A percentile compares a stretch with the other conserved stretches of the same genome.
phyloP scores from a whole-genome alignment of 2,113 vertebrate genomes.

The Scomber scombrus region DNA sequence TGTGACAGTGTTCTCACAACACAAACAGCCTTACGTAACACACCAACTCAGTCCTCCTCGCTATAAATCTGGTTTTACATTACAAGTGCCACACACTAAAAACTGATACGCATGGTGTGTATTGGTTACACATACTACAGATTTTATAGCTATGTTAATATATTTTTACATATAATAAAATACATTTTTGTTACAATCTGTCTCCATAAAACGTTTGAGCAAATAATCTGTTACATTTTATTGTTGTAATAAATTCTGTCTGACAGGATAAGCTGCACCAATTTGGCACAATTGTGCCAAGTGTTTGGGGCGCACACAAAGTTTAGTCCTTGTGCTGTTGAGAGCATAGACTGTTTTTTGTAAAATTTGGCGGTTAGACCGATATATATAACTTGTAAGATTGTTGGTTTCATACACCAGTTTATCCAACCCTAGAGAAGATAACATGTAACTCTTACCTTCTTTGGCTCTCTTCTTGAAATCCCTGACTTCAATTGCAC shows the following conservation, averaged over 20 bases:
- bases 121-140: not conserved
- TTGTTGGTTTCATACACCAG: constrained; percentile 62
- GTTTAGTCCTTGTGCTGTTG: constrained; percentile 48
- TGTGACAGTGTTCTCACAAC: constrained; percentile 73
- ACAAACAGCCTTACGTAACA: constrained; percentile 70
- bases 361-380: constrained; percentile 47
- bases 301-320: constrained; percentile 60
- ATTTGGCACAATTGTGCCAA: constrained; percentile 47
- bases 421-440: constrained; percentile 42
- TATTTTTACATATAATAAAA: constrained; percentile 38
- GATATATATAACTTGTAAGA: constrained; percentile 71
- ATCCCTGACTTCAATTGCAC: constrained; percentile 92
- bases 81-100: no score
- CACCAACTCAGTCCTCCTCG: constrained; percentile 50
- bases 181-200: constrained; percentile 16
- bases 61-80: constrained; percentile 58
- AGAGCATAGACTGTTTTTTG: constrained; percentile 50
- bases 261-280: constrained; percentile 22
- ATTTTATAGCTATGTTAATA: constrained; percentile 24
- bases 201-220: constrained; percentile 16
- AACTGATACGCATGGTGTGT: constrained; percentile 23
- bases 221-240: constrained; percentile 54
- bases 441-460: constrained; percentile 85
- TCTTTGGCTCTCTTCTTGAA: constrained; percentile 96
- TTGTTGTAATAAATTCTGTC: constrained; percentile 38